These are phyloP conservation scores for Anarsia innoxiella DNA, from an alignment of 2,888 invertebrate species.

Conservation along the genomic window DNA sequence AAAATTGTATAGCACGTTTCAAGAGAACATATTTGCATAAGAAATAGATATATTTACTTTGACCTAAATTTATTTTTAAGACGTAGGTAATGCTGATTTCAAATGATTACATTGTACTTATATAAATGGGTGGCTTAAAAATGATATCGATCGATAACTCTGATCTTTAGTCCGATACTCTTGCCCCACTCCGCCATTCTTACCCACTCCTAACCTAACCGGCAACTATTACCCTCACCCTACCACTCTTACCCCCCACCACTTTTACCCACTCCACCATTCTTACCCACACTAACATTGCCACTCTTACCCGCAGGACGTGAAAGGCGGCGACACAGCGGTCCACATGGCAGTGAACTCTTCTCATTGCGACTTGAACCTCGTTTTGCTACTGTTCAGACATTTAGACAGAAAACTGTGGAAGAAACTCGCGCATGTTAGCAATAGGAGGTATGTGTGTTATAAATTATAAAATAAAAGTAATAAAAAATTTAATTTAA, in stretches of 20 bases:
- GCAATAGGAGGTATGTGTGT: conserved; percentile 45
- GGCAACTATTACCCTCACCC: not conserved
- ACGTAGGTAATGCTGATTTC: too few species aligned
- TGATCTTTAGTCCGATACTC: too few species aligned
- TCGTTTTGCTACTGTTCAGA: conserved; percentile 52
- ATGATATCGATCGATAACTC: too few species aligned
- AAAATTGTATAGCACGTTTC: too few species aligned
- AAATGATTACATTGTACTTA: too few species aligned
- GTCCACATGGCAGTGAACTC: conserved; percentile 62
- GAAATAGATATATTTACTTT: too few species aligned
- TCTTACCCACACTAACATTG: not conserved
- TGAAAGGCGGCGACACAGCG: conserved; percentile 58
- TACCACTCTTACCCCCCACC: not conserved
- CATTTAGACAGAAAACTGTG: conserved; percentile 49
- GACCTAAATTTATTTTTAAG: too few species aligned
- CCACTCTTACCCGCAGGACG: conserved; percentile 35
- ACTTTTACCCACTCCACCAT: not conserved
- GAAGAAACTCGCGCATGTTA: conserved; percentile 53
- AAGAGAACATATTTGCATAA: too few species aligned
- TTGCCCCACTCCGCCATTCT: too few species aligned
- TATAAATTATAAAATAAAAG: not conserved
- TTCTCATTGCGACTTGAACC: conserved; percentile 41
- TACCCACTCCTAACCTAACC: too few species aligned
- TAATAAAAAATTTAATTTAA: too few species aligned
- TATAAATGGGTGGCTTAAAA: too few species aligned